Evolutionary conservation across 2,113 vertebrate species (phyloP).

Genomic region (Tretioscincus oriximinensis): DNA sequence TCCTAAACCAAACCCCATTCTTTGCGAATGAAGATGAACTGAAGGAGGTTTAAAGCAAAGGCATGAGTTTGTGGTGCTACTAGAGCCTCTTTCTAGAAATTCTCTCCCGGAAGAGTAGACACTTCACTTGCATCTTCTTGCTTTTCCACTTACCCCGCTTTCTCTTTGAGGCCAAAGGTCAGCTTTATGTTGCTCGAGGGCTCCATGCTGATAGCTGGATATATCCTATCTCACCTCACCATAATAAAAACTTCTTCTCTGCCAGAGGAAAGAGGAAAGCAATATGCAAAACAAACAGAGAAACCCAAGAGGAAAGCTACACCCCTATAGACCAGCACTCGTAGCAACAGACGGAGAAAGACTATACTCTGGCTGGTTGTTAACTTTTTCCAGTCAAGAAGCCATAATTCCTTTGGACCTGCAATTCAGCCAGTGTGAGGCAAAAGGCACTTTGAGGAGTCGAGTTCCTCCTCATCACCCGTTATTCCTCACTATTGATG

Average conservation of each 20-base stretch:
- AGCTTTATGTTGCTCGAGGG: conserved; percentile 57
- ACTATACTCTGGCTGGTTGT: conserved; percentile 63
- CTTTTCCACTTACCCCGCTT: conserved; percentile 61
- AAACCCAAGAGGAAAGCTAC: conserved; percentile 69
- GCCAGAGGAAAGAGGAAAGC: conserved; percentile 62
- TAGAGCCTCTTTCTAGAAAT: too few relatives aligned
- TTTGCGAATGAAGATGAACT: too few relatives aligned
- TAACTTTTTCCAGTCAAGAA: conserved; percentile 68
- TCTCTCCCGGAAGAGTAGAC: background rate
- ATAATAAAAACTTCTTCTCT: conserved; percentile 53
- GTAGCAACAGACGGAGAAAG: conserved; percentile 47
- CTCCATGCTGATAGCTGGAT: conserved; percentile 36
- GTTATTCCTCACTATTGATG: background rate
- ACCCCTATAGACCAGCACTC: conserved; percentile 61
- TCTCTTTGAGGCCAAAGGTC: conserved; percentile 53
- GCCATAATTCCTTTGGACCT: conserved; percentile 43
- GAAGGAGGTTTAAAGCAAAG: too few relatives aligned
- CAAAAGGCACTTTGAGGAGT: background rate
- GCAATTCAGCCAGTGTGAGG: conserved; percentile 36
- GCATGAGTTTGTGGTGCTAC: too few relatives aligned
- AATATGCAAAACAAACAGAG: conserved; percentile 62
- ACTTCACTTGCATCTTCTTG: background rate
- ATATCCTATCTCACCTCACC: conserved; percentile 40
- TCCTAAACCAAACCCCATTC: too few relatives aligned
- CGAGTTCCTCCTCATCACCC: conserved; percentile 8